Conservation (phyloP, 2,888 invertebrate species). For the Margaritifera margaritifera region DNA sequence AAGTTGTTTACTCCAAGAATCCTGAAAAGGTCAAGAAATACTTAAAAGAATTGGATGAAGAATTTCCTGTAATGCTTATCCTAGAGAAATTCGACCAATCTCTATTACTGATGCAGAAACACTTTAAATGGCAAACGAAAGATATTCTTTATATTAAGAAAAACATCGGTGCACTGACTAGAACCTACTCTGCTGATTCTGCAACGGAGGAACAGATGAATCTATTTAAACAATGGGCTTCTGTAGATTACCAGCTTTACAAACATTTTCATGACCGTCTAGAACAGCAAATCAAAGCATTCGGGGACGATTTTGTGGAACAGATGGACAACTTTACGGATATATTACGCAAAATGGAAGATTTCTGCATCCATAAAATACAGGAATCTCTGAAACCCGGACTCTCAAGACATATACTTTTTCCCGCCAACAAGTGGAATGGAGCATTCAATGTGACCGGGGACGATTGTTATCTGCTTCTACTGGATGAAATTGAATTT, state of each 20-base stretch:
- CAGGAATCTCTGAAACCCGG: not conserved
- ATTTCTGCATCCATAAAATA: slow-evolving; percentile 18
- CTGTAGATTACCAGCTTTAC: slow-evolving; percentile 60
- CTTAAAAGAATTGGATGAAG: slow-evolving; percentile 44
- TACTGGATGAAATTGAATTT: no score
- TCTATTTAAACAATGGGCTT: slow-evolving; percentile 47
- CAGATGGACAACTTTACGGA: slow-evolving; percentile 45
- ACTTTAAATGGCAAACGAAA: slow-evolving; percentile 61
- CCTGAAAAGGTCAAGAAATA: slow-evolving; percentile 30
- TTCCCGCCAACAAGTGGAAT: slow-evolving; percentile 30
- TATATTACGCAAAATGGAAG: slow-evolving; percentile 24
- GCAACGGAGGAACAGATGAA: slow-evolving; percentile 33
- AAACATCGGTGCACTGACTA: slow-evolving; percentile 31
- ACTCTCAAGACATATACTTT: not conserved
- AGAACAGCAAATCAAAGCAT: slow-evolving; percentile 33
- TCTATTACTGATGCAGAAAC: slow-evolving; percentile 59
- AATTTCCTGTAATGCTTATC: slow-evolving; percentile 62
- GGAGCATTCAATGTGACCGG: slow-evolving; percentile 20
- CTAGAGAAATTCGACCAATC: slow-evolving; percentile 68
- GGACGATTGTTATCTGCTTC: slow-evolving; percentile 21
- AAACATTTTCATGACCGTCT: slow-evolving; percentile 52
- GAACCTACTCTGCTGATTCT: slow-evolving; percentile 17
- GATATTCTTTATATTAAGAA: slow-evolving; percentile 62
- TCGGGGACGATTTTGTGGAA: slow-evolving; percentile 32
- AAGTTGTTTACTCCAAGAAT: slow-evolving; percentile 18